Base-by-base conservation (phyloP, 2,113 vertebrate genomes). In the Protobothrops mucrosquamatus region DNA sequence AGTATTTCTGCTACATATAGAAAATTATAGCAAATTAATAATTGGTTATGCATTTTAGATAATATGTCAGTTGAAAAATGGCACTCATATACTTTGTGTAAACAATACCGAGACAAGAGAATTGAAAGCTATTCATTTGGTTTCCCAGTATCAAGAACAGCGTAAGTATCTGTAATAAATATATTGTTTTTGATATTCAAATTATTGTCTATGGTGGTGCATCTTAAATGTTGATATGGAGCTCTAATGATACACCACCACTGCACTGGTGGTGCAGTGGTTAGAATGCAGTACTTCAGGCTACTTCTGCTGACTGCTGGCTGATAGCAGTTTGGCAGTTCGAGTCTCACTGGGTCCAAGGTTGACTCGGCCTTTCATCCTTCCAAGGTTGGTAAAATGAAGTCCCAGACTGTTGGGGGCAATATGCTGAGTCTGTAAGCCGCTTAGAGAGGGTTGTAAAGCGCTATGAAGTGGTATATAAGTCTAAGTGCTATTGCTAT, bases 11-110 rank as follows among this genome's bases (percentile, higher is more conserved):
- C 22, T 11, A 51, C 34, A 5, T 39, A 43, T 34, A 87, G 9
- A 64, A 88, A 88, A 26, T 34, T 88, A 52, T 15, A 39, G 5
- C 34, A 64, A 87, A 48, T 22, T 92, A 87, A 88, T 87, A 54
- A 15, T 91, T 94, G 61, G 0, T 94, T 88, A 89, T 87, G 89
- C 18, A 20, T 95, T 96, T 18, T 69, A 97, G 95, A 93, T 97
- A 93, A 89, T 97, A 11, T 97, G 85, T 46, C 95, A 95, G 39
- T 7, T 97, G 95, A 95, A 97, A 93, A 94, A 92, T 89, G 93
- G 94, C 0, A 48, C 96, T 10, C 95, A 96, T 23, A 94, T 97
- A 92, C 86, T 97, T 29, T 96, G 93, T 57, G 86, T 95, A 22
- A 96, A 96, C 43, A 93, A 14, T 26, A 92, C 93, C 85, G 94